A percentile compares a stretch with the other conserved stretches of the same genome.
Conservation (phyloP, 2,797 vertebrate species). For the Ficedula albicollis region DNA sequence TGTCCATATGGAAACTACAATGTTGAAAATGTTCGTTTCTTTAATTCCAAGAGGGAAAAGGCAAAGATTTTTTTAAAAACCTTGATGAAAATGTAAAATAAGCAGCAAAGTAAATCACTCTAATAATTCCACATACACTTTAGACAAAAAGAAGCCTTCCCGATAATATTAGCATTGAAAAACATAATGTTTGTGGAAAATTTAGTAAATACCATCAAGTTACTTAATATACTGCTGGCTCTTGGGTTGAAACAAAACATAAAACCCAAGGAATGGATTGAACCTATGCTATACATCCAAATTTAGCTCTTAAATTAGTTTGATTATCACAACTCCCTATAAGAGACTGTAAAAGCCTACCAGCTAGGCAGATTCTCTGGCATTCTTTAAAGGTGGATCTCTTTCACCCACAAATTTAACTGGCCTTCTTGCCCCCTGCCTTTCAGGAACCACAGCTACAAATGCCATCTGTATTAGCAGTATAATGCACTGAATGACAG, state of each 20-base stretch:
- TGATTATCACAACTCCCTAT: not conserved
- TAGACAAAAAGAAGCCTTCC: not conserved
- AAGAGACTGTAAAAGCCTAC: not conserved
- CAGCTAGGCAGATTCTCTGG: not conserved
- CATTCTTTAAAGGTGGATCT: not conserved
- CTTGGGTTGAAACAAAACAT: not conserved
- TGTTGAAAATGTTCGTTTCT: not conserved
- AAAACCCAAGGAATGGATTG: not conserved
- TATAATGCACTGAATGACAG: not conserved
- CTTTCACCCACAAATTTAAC: not conserved
- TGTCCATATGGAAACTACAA: not conserved
- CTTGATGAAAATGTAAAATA: not conserved
- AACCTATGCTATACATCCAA: not conserved
- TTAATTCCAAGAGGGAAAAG: not conserved
- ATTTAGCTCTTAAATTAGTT: not conserved
- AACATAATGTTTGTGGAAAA: not conserved
- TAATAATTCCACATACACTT: not conserved
- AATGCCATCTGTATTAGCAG: not conserved
- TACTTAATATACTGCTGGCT: not conserved
- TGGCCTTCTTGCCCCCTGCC: not conserved
- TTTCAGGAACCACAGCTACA: not conserved
- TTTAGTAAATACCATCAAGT: not conserved
- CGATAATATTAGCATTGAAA: not conserved
- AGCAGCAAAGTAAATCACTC: not conserved
- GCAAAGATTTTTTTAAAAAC: not conserved